Evolutionary conservation across 2,113 vertebrate genomes (phyloP), one percentile per base, ranked within the genome.

Genomic region (Silurus meridionalis): DNA sequence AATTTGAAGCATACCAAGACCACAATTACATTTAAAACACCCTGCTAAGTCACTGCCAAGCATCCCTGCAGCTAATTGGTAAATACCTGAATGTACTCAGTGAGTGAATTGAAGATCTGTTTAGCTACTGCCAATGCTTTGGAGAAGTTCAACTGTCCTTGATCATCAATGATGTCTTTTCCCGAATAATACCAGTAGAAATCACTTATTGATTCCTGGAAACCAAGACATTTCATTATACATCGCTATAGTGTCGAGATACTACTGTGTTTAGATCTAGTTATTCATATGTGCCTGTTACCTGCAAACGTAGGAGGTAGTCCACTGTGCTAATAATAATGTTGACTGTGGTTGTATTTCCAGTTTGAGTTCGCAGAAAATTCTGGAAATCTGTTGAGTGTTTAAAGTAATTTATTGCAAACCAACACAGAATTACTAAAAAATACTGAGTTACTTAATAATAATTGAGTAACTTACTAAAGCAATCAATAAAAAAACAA

Each of bases 111-210:
- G 91, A 99, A 99, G 93, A 99, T 98, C 92, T 99, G 98, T 91
- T 98, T 99, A 79, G 97, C 98, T 69, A 99, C 98, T 86, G 94
- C 95, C 89, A 99, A 91, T 86, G 97, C 97, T 95, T 97, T 97
- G 90, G 98, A 98, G 93, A 99, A 99, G 93, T 99, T 99, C 80
- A 95, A 89, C 88, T 97, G 98, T 84, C 98, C 98, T 21, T 97
- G 95, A 86, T 98, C 98, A 92, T 99, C 98, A 83, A 99, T 99
- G 66, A 99, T 77, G 8, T 98, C 97, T 92, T 97, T 99, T 88
- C 98, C 98, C 87, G 98, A 99, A 90, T 99, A 99, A 92, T 99
- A 99, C 98, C 98, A 99, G 91, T 99, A 99, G 93, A 99, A 99
- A 93, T 99, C 98, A 92, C 98, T 99, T 93, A 99, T 99, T 13